Evolutionary conservation across 2,888 invertebrate species (phyloP).

Genomic region (Caradrina kadenii): DNA sequence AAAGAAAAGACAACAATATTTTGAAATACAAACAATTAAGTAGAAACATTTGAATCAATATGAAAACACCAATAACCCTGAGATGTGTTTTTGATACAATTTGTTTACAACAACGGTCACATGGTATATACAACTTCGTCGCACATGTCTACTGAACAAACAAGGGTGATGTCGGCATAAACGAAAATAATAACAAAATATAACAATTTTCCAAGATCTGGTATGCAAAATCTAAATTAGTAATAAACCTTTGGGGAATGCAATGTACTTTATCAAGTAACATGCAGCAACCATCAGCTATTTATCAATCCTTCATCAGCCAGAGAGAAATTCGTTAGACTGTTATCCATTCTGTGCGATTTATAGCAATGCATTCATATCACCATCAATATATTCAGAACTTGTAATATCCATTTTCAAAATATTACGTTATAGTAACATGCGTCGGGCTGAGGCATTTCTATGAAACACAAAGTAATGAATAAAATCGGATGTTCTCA

Average conservation of each 20-base stretch:
- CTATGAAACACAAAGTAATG: slow-evolving; percentile 87
- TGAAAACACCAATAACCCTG: slow-evolving; percentile 44
- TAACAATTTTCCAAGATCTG: slow-evolving; percentile 71
- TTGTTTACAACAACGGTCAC: slow-evolving; percentile 63
- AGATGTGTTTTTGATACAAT: slow-evolving; percentile 37
- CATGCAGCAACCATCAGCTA: slow-evolving; percentile 88
- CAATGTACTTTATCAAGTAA: slow-evolving; percentile 81
- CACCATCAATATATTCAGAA: slow-evolving; percentile 67
- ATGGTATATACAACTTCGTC: slow-evolving; percentile 60
- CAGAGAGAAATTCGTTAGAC: slow-evolving; percentile 70
- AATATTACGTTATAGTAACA: slow-evolving; percentile 83
- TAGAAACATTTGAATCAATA: slow-evolving; percentile 1
- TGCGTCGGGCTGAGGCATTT: slow-evolving; percentile 89
- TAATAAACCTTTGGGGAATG: slow-evolving; percentile 78
- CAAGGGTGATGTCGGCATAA: slow-evolving; percentile 66
- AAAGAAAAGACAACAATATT: slow-evolving; percentile 1
- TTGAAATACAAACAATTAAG: background rate
- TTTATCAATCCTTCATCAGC: slow-evolving; percentile 74
- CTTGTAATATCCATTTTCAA: slow-evolving; percentile 74
- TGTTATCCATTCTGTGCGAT: slow-evolving; percentile 77
- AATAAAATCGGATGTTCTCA: slow-evolving; percentile 86
- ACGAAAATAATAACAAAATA: slow-evolving; percentile 64
- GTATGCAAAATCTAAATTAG: slow-evolving; percentile 81
- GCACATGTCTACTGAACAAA: slow-evolving; percentile 69
- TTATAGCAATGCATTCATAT: slow-evolving; percentile 80